Evolutionary conservation across 2,113 vertebrate species (phyloP), one percentile per base, ranked within the genome.

Genomic region (Coptodon rendalli): DNA sequence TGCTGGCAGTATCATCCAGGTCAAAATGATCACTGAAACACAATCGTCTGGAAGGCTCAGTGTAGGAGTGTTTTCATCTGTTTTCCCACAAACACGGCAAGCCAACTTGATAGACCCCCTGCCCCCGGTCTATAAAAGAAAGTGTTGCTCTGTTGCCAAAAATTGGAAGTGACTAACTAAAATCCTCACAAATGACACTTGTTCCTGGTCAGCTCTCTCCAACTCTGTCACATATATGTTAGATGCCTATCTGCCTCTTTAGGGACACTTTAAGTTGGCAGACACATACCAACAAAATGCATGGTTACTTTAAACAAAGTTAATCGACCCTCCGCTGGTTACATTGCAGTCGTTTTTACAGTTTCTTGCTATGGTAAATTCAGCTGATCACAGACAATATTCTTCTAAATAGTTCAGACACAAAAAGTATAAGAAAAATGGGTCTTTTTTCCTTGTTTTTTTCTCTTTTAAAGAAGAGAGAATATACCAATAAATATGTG

Each of bases 281-380:
- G 68, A 73, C 29, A 61, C 57, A 61, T 61, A 19, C 13, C 68
- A 76, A 11, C 24, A 76, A 48, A 45, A 48, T 48, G 68, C 6
- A 1, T 29, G 22, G 14, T 16, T 76, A 0, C 68, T 76, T 76
- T 73, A 45, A 6, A 73, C 5, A 73, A 45, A 48, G 14, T 48
- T 76, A 17, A 29, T 29, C 4, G 1, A 17, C 68, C 13, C 24
- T 11, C 14, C 3, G 5, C 40, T 48, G 24, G 24, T 29, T 48
- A 73, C 22, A 73, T 2, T 48, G 68, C 8, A 27, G 40, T 45
- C 2, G 0, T 73, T 73, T 45, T 71, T 14, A 8, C 0, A 43
- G 11, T 3, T 40, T 2, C 13, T 2, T 27, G 5, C 40, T 17
- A 0, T 34, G 9, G 31, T n/a, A 48, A 48, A 29, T 19, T 29